These are phyloP conservation scores for Glomeris maerens DNA, from an alignment of 1,140 invertebrate species.

Conservation along the genomic window DNA sequence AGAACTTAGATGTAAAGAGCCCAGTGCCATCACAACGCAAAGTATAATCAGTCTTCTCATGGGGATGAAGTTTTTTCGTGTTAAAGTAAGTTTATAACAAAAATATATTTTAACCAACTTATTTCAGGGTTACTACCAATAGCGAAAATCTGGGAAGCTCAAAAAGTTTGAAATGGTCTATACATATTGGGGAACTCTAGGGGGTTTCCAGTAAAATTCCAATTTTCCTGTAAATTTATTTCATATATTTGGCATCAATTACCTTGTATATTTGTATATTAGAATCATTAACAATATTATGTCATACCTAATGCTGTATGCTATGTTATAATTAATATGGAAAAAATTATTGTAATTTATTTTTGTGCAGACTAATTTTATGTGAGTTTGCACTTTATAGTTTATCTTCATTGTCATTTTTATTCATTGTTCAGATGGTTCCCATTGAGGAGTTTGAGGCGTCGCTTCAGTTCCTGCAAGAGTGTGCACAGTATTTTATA, in stretches of 20 bases:
- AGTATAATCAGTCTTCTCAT: conserved; percentile 94
- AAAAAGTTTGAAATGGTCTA: too few species aligned
- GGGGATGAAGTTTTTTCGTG: conserved; percentile 99
- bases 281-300: too few species aligned
- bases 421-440: conserved; percentile 70
- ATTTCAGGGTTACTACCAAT: too few species aligned
- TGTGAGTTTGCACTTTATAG: too few species aligned
- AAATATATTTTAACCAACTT: too few species aligned
- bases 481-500: conserved; percentile 94
- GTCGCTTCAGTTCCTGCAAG: conserved; percentile 96
- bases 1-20: conserved; percentile 71
- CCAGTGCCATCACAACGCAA: conserved; percentile 75
- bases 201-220: too few species aligned
- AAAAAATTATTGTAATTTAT: background rate
- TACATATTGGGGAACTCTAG: too few species aligned
- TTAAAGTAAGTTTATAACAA: conserved; percentile 44
- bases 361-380: background rate
- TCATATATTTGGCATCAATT: too few species aligned
- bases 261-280: too few species aligned
- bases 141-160: too few species aligned
- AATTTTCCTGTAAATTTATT: too few species aligned
- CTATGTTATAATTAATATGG: background rate
- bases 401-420: conserved; percentile 9
- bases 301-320: too few species aligned
- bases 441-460: conserved; percentile 99